Percentiles rank a stretch among this genome's conserved stretches.
phyloP scores from a whole-genome alignment of 2,113 vertebrate genomes.

The Monopterus albus region DNA sequence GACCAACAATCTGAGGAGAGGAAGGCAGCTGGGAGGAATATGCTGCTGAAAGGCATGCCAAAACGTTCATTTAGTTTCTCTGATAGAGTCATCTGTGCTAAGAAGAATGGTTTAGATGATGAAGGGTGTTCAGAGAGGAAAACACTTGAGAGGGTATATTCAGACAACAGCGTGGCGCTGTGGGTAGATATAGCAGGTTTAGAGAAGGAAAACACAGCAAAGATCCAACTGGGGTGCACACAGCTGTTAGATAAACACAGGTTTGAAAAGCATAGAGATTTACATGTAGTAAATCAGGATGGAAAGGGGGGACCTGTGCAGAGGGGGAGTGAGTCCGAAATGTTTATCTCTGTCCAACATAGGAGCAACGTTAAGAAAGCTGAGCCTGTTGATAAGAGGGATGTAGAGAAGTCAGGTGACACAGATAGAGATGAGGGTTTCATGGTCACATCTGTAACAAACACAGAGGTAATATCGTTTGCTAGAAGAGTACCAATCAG shows the following conservation, averaged over 20 bases:
- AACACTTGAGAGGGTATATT: conserved; percentile 44
- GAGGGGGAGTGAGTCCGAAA: conserved; percentile 12
- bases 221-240: conserved; percentile 37
- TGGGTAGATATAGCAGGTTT: conserved; percentile 15
- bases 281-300: conserved; percentile 1
- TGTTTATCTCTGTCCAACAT: conserved; percentile 9
- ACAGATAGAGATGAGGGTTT: conserved; percentile 67
- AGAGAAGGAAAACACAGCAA: conserved; percentile 35
- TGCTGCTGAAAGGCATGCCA: conserved; percentile 47
- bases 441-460: conserved; percentile 68
- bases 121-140: conserved; percentile 35
- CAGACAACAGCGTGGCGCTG: conserved; percentile 31
- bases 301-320: neutral
- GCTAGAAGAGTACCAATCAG: conserved; percentile 70
- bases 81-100: conserved; percentile 56
- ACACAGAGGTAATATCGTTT: conserved; percentile 74
- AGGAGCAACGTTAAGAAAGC: conserved; percentile 34
- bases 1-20: conserved; percentile 34
- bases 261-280: conserved; percentile 30
- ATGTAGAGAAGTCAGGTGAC: conserved; percentile 23
- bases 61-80: conserved; percentile 82
- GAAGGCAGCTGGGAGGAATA: conserved; percentile 9
- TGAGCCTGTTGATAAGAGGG: conserved; percentile 24
- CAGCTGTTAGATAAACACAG: conserved; percentile 34
- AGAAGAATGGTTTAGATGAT: conserved; percentile 56